phyloP scores from a whole-genome alignment of 2,888 invertebrate genomes.

The Philopedon plagiatum region DNA sequence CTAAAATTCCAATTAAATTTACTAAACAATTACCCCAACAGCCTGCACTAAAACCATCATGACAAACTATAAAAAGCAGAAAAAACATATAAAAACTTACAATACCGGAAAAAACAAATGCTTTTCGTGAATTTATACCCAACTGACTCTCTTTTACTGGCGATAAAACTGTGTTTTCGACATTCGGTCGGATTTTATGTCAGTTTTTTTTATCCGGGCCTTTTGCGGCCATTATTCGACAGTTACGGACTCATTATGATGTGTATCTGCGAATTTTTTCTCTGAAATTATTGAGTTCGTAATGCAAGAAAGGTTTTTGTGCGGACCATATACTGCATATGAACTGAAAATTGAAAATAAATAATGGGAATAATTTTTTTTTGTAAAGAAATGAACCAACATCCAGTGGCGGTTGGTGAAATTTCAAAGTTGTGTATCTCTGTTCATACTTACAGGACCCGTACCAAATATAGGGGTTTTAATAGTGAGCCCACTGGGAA shows the following conservation, averaged over 20 bases:
- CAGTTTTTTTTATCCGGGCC: slow-evolving; percentile 9
- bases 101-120: slow-evolving; percentile 47
- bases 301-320: no score
- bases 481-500: no score
- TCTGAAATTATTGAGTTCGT: no score
- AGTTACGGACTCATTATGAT: slow-evolving; percentile 8
- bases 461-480: no score
- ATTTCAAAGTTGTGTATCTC: no score
- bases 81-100: slow-evolving; percentile 34
- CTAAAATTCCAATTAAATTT: slow-evolving; percentile 17
- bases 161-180: slow-evolving; percentile 41
- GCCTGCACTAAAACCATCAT: slow-evolving; percentile 17
- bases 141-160: slow-evolving; percentile 38
- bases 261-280: no score
- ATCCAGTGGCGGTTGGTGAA: no score
- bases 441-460: no score
- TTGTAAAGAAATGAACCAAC: no score
- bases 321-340: no score
- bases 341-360: no score
- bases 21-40: slow-evolving; percentile 26
- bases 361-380: no score
- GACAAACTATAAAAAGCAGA: slow-evolving; percentile 25
- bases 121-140: slow-evolving; percentile 43
- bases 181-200: slow-evolving; percentile 18
- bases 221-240: slow-evolving; percentile 19